Evolutionary conservation across 2,888 invertebrate species (phyloP).

Genomic region (Nemotelus nigrinus): DNA sequence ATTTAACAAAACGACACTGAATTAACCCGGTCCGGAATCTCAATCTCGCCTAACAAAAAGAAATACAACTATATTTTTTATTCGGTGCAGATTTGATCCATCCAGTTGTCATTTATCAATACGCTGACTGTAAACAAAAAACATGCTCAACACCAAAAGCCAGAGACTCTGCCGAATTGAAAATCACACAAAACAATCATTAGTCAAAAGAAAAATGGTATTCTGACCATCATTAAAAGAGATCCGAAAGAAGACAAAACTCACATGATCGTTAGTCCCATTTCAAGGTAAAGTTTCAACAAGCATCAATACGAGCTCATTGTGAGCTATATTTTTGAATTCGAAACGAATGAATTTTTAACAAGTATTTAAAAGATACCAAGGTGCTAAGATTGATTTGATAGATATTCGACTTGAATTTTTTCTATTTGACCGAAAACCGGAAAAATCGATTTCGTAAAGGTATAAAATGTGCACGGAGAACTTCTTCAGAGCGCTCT

Average conservation of each 20-base stretch:
- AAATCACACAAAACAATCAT: neutral
- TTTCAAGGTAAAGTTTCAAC: neutral
- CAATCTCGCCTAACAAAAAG: neutral
- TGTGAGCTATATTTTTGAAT: neutral
- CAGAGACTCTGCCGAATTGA: neutral
- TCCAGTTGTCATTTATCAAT: constrained; percentile 12
- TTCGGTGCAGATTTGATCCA: constrained; percentile 14
- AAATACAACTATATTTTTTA: neutral
- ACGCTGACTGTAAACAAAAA: neutral
- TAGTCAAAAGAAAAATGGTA: neutral
- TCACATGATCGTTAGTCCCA: neutral
- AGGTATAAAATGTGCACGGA: neutral
- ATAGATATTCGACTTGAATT: neutral
- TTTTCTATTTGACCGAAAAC: no score
- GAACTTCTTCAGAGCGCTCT: constrained; percentile 5
- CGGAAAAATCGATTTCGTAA: neutral
- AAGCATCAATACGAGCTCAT: neutral
- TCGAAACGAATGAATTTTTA: constrained; percentile 26
- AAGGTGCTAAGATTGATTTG: neutral
- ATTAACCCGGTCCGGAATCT: no score
- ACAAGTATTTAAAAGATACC: neutral
- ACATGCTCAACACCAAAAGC: neutral
- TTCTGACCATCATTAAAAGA: neutral
- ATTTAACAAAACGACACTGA: neutral
- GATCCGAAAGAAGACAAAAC: neutral